Conservation (phyloP, 2,797 vertebrate genomes). For the Phyllotis vaccarum region DNA sequence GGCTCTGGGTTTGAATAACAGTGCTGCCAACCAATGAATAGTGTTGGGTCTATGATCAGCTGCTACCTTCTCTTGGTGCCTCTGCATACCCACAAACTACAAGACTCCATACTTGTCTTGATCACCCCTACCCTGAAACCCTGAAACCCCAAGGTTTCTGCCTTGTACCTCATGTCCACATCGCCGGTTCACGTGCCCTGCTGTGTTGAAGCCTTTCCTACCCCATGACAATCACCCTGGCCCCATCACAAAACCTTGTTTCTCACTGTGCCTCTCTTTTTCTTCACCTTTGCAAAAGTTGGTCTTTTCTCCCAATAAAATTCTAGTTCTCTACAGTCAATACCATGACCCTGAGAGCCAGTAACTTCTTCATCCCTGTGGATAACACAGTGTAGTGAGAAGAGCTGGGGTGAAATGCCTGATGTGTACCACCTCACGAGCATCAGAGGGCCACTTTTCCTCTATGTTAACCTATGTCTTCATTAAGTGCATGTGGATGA, state of each 20-base stretch:
- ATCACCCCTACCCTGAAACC: background rate
- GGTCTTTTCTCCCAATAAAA: background rate
- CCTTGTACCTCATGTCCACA: background rate
- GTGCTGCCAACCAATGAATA: background rate
- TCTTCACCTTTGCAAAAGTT: background rate
- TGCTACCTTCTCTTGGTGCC: background rate
- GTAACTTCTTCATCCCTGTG: background rate
- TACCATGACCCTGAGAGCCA: background rate
- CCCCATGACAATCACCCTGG: background rate
- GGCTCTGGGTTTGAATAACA: background rate
- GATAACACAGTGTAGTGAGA: background rate
- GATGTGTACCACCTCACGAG: no score
- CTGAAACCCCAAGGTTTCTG: background rate
- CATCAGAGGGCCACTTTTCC: background rate
- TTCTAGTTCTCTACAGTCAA: background rate
- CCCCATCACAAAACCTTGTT: background rate
- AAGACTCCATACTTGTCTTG: accelerated
- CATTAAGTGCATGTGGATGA: background rate
- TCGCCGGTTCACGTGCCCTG: background rate
- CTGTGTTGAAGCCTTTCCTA: background rate
- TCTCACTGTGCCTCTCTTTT: background rate
- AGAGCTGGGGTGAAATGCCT: background rate
- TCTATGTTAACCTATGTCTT: background rate
- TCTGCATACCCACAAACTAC: accelerated
- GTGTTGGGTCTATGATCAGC: no score